Base-by-base conservation (phyloP, 2,888 invertebrate genomes). In the Plemyria rubiginata region DNA sequence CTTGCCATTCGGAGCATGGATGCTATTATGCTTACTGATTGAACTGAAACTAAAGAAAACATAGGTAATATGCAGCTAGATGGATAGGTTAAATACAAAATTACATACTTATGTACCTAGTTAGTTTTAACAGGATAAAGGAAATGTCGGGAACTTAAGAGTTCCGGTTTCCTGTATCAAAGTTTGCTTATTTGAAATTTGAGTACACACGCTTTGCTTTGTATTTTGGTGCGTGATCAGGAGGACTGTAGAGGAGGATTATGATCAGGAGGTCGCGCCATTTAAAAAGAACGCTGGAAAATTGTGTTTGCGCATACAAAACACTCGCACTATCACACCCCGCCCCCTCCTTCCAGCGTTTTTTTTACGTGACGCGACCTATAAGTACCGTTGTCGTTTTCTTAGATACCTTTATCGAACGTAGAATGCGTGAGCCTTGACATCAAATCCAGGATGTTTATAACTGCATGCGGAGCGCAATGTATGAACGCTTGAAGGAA, bases 401-500 rank as follows among this genome's bases (percentile, higher is more conserved):
- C 79, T 78, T 89, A n/a, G n/a, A n/a, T n/a, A 96, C 96, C 94
- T 86, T 95, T 96, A 75, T 95, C 94, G 79, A 92, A 94, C 53
- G 94, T 93, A 55, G 94, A 88, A 32, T 92, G 81, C 38, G 93
- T 92, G 71, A 94, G 93, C 41, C 93, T 86, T 58, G 95, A 91
- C 81, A 97, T 91, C 74, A 96, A 90, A 78, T 95, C 84, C 38
- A 91, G 70, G 60, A 91, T 80, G 64, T 91, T 92, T 28, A 95
- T 15, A 92, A 93, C 83, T 93, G 96, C 70, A 82, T 96, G 96
- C 0, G 97, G 97, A 0, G 95, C 95, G 2, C 96, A 94, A 77
- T 97, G 97, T 9, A 96, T 88, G 85, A 96, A 97, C 1, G 96
- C 95, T 82, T 97, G 96, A 11, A 97, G 90, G 73, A 97, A 96